Percentiles rank a stretch among this genome's conserved stretches.
These are phyloP conservation scores for Ornithorhynchus anatinus DNA, from an alignment of 2,113 vertebrate genomes.

Conservation along the genomic window DNA sequence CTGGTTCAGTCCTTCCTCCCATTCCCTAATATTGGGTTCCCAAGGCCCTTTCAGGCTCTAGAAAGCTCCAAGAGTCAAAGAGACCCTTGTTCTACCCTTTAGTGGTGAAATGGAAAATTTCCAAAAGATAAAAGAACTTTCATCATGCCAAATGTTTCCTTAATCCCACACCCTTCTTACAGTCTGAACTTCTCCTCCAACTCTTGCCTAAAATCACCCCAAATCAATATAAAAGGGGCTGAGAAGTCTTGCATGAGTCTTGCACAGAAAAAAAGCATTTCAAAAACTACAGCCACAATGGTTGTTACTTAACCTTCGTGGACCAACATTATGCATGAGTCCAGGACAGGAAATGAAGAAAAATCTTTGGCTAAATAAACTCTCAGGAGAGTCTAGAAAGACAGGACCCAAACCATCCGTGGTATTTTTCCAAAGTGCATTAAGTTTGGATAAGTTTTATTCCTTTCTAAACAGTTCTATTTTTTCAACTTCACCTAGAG, in stretches of 20 bases:
- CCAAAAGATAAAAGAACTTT: background rate
- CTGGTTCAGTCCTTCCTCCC: background rate
- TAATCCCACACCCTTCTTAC: too few relatives aligned
- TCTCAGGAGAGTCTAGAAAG: fast-evolving
- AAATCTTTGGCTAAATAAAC: fast-evolving
- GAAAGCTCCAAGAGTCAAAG: background rate
- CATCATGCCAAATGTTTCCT: too few relatives aligned
- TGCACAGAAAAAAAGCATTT: too few relatives aligned
- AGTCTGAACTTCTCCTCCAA: too few relatives aligned
- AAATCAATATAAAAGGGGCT: too few relatives aligned
- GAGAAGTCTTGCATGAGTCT: too few relatives aligned
- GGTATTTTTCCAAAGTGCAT: background rate
- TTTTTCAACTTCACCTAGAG: background rate
- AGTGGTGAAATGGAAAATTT: background rate
- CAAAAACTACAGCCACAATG: too few relatives aligned
- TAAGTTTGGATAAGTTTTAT: background rate
- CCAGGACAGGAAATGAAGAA: background rate
- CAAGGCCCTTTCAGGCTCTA: too few relatives aligned
- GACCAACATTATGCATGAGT: too few relatives aligned
- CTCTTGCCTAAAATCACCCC: too few relatives aligned
- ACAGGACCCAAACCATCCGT: background rate
- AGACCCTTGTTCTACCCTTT: background rate
- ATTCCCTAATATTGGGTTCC: background rate
- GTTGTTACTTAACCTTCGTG: too few relatives aligned
- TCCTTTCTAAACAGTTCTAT: background rate